Conservation (phyloP, 2,888 invertebrate genomes). For the Spatulosminthurus flaviceps region DNA sequence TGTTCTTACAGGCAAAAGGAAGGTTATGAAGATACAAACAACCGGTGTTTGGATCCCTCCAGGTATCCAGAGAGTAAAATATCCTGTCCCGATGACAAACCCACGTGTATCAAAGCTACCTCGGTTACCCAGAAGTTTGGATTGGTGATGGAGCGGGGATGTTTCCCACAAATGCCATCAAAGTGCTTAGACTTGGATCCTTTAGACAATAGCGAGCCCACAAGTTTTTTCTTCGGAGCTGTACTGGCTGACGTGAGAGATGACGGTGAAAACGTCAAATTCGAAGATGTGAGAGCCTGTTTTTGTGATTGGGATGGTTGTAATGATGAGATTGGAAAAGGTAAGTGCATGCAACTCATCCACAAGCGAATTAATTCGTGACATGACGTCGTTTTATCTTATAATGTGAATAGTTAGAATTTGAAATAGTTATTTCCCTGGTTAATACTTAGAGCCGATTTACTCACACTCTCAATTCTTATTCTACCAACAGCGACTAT, state of each 20-base stretch:
- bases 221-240: background rate
- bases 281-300: background rate
- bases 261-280: background rate
- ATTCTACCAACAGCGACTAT: too few species aligned
- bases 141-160: background rate
- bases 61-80: background rate
- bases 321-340: background rate
- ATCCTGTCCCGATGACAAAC: background rate
- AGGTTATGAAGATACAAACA: background rate
- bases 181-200: background rate
- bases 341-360: background rate
- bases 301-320: slow-evolving; percentile 7
- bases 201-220: background rate
- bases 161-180: background rate
- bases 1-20: background rate
- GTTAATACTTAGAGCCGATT: too few species aligned
- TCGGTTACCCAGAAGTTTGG: background rate
- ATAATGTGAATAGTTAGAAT: too few species aligned
- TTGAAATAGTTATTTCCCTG: too few species aligned
- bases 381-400: too few species aligned
- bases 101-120: background rate
- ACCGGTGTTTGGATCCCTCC: background rate
- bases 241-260: background rate
- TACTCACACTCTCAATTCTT: too few species aligned
- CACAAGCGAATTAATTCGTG: too few species aligned